A percentile compares a stretch with the other conserved stretches of the same genome.
phyloP scores from a whole-genome alignment of 1,140 invertebrate genomes.

The Trialeurodes vaporariorum region DNA sequence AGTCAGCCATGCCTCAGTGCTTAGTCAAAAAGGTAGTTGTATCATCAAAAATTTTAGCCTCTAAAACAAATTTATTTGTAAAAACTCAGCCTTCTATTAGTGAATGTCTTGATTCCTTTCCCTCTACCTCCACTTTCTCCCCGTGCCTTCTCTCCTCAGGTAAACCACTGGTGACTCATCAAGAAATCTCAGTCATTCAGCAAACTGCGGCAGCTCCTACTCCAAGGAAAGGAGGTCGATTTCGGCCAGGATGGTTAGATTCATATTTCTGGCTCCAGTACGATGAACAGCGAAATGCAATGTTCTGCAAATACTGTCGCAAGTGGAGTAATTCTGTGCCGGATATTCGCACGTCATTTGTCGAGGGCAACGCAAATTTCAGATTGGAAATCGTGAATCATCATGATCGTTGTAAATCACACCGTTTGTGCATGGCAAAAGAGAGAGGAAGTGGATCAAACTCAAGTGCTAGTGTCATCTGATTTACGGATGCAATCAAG shows the following conservation, averaged over 20 bases:
- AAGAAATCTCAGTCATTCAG: constrained; percentile 40
- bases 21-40: constrained; percentile 1
- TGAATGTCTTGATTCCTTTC: too few species aligned
- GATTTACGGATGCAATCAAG: too few species aligned
- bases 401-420: constrained; percentile 63
- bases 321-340: constrained; percentile 55
- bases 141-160: too few species aligned
- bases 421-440: constrained; percentile 46
- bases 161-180: too few species aligned
- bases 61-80: neutral
- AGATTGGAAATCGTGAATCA: constrained; percentile 61
- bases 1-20: neutral
- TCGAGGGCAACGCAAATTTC: constrained; percentile 60
- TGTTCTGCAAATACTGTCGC: constrained; percentile 58
- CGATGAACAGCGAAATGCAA: constrained; percentile 48
- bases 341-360: constrained; percentile 57
- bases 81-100: too few species aligned
- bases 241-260: constrained; percentile 49
- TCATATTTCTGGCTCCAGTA: constrained; percentile 55
- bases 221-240: constrained; percentile 44
- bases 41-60: too few species aligned
- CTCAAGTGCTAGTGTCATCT: too few species aligned
- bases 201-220: constrained; percentile 4
- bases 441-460: too few species aligned
- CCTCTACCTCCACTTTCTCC: too few species aligned